Evolutionary conservation across 2,113 vertebrate species (phyloP).

Genomic region (Excalfactoria chinensis): DNA sequence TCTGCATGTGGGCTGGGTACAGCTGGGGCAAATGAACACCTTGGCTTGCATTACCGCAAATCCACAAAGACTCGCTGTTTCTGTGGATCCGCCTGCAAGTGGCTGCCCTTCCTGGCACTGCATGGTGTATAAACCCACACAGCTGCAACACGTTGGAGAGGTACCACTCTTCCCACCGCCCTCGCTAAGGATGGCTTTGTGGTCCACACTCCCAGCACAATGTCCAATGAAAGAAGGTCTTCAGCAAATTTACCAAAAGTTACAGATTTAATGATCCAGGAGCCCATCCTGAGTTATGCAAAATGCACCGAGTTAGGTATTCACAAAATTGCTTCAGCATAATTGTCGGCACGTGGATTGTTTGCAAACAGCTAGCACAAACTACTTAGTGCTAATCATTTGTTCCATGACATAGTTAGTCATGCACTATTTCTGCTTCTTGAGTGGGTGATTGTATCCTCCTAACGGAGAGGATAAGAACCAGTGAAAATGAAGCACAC

Average conservation of each 20-base stretch:
- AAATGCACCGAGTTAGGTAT: slow-evolving; percentile 59
- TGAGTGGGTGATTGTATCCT: slow-evolving; percentile 64
- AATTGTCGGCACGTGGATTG: slow-evolving; percentile 48
- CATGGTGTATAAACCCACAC: neutral
- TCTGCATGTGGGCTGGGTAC: neutral
- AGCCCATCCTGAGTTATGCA: slow-evolving; percentile 40
- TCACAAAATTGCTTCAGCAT: slow-evolving; percentile 38
- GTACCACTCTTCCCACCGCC: neutral
- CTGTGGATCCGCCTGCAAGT: rapidly evolving
- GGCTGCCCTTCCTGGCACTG: neutral
- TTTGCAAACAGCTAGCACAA: slow-evolving; percentile 70
- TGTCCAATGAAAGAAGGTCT: neutral
- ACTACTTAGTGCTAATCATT: slow-evolving; percentile 66
- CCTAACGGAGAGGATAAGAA: slow-evolving; percentile 50
- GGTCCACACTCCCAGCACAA: neutral
- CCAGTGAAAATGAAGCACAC: neutral
- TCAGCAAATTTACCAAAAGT: neutral
- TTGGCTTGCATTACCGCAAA: rapidly evolving
- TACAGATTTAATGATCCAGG: neutral
- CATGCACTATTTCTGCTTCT: slow-evolving; percentile 60
- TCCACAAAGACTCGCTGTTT: neutral
- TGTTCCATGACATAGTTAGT: slow-evolving; percentile 57
- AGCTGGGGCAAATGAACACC: neutral
- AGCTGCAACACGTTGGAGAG: neutral
- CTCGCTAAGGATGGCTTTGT: rapidly evolving